Evolutionary conservation across 2,113 vertebrate genomes (phyloP), one percentile per base, ranked within the genome.

Genomic region (Oophaga pumilio): DNA sequence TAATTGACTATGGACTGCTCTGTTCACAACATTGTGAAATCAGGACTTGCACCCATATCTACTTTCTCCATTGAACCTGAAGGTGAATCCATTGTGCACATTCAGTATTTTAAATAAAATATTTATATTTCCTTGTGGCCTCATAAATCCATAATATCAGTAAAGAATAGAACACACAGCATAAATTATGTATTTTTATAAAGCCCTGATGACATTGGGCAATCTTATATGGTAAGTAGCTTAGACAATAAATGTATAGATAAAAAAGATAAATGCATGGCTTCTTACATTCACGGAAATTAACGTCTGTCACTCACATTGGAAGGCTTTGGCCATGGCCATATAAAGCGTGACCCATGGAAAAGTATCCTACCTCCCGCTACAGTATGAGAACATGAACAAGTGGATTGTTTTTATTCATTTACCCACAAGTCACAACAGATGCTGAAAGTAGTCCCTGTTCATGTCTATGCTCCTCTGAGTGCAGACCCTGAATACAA

Each of bases 131-230:
- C n/a, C 18, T 18, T 85, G 24, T 13, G 56, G 28, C 18, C 53
- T 77, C 73, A 78, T 86, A 66, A 78, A 79, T 79, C 80, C 20
- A 68, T 78, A 56, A 18, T 79, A 68, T 53, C 68, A 69, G 20
- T 79, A 86, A 82, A 68, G 3, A 52, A 52, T 85, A 52, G 33
- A 52, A 66, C 2, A 18, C 33, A 86, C 53, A 68, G 7, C 60
- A 86, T 79, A 66, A 78, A 86, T 86, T 86, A 79, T 86, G 60
- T 86, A 86, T 68, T 33, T 66, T 78, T 68, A 56, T 64, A 77
- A 53, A 60, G 20, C 76, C 59, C 85, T 18, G 26, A 56, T 79
- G 60, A 69, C 8, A n/a, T 26, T 33, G 49, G 74, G 53, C 53
- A 78, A 79, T 64, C 60, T 68, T 60, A 56, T 11, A 22, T 33